Percentiles rank a stretch among this genome's conserved stretches.
Conservation (phyloP, 1,140 invertebrate genomes). For the Hylaeus anthracinus region DNA sequence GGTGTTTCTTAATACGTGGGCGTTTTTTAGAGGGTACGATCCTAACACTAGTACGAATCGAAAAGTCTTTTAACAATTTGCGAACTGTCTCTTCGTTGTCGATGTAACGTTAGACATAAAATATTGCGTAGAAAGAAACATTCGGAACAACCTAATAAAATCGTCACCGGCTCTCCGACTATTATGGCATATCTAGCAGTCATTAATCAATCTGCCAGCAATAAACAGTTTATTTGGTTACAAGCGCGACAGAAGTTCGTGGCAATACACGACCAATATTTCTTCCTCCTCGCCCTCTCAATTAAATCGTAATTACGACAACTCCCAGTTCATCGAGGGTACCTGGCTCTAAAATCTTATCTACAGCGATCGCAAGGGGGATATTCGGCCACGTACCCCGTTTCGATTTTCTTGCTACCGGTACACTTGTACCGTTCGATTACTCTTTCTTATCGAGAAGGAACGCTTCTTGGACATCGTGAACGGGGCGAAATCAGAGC, state of each 20-base stretch:
- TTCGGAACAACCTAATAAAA: too few species aligned
- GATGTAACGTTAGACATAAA: too few species aligned
- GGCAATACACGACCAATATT: neutral
- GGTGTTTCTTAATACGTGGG: too few species aligned
- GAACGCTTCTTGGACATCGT: neutral
- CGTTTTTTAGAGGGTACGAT: too few species aligned
- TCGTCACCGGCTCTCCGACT: too few species aligned
- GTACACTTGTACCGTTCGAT: slow-evolving; percentile 33
- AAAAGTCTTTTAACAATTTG: too few species aligned
- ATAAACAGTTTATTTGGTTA: slow-evolving; percentile 11
- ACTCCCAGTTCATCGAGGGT: neutral
- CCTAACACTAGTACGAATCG: too few species aligned
- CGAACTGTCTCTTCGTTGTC: too few species aligned
- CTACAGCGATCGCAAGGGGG: neutral
- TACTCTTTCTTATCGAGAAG: slow-evolving; percentile 36
- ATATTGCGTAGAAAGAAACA: too few species aligned
- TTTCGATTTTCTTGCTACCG: slow-evolving; percentile 27
- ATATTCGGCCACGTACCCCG: neutral
- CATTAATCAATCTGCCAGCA: neutral
- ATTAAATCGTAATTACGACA: slow-evolving; percentile 5
- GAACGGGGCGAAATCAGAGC: neutral
- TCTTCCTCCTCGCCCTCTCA: neutral
- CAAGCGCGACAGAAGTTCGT: neutral
- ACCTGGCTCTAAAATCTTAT: neutral
- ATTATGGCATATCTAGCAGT: too few species aligned